Evolutionary conservation across 1,140 invertebrate species (phyloP).

Genomic region (Sinonovacula constricta): DNA sequence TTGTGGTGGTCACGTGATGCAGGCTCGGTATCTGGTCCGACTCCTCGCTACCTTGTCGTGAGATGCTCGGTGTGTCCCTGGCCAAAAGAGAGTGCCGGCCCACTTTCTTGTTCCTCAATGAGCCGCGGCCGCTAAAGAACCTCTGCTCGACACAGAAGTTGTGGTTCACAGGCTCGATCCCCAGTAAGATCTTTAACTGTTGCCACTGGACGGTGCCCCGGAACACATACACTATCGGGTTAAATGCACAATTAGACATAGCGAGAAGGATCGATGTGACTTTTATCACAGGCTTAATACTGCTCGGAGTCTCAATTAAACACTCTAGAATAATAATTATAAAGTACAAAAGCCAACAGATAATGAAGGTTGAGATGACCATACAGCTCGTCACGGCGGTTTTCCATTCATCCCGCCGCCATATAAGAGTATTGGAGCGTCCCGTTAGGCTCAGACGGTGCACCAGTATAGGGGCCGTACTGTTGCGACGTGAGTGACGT

Average conservation of each 20-base stretch:
- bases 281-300: slow-evolving; percentile 62
- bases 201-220: slow-evolving; percentile 79
- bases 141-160: neutral
- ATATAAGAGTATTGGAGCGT: slow-evolving; percentile 59
- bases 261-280: slow-evolving; percentile 71
- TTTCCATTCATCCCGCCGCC: slow-evolving; percentile 81
- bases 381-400: slow-evolving; percentile 81
- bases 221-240: slow-evolving; percentile 82
- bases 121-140: neutral
- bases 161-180: slow-evolving; percentile 1
- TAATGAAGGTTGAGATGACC: slow-evolving; percentile 80
- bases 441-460: slow-evolving; percentile 70
- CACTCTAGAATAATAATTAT: slow-evolving; percentile 74
- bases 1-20: slow-evolving; percentile 53
- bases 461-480: slow-evolving; percentile 65
- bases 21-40: slow-evolving; percentile 46
- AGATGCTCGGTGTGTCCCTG: slow-evolving; percentile 47
- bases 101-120: too few relatives aligned
- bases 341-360: slow-evolving; percentile 82
- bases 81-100: too few relatives aligned
- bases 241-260: slow-evolving; percentile 77
- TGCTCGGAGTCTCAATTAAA: slow-evolving; percentile 63
- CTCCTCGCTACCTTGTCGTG: slow-evolving; percentile 57
- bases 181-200: slow-evolving; percentile 63
- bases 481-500: slow-evolving; percentile 65